Evolutionary conservation across 53 echinoderm and acorn worm species (phyloP), one percentile per base, ranked within the genome.

Genomic region (Echinarachnius parma): DNA sequence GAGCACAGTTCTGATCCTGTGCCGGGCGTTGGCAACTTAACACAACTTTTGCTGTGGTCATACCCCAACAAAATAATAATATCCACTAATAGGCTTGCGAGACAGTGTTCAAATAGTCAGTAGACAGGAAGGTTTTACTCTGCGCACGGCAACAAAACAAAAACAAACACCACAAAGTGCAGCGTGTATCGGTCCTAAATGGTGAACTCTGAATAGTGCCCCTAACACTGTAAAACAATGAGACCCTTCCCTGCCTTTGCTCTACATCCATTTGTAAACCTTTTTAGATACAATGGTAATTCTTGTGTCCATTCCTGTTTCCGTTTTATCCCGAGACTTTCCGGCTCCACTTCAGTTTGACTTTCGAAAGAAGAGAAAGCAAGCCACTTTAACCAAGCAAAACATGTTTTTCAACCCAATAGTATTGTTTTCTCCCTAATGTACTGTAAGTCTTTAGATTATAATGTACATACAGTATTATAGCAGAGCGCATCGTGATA

Each of bases 111-210:
- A 72, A 72, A 72, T 72, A 72, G 18, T 37, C 55, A 8, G 57
- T 56, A 72, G 74, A 72, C 57, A 72, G 74, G 57, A 72, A 72
- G 74, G 57, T 72, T 72, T 72, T 72, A 56, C 74, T 72, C 39
- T 23, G 44, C 57, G 27, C 20, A 19, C 28, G 28, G 25, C 27
- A 72, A 72, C 74, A 72, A 72, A 37, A 72, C 74, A 32, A 72
- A 72, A 72, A 36, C 74, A 72, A 72, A 72, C 74, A 72, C 3
- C 5, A 19, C 7, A 45, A 24, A 4, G 4, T 21, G 9, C 3
- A 57, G 3, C 34, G 68, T 68, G 68, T 68, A 68, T 68, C 68
- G 32, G 23, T 52, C 52, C 50, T 11, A 11, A 15, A 1, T 22
- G 20, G 13, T 52, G 30, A 9, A 0, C 16, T 13, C 68, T 50